These are phyloP conservation scores for Prietella phreatophila DNA, from an alignment of 2,113 vertebrate genomes.

Conservation along the genomic window DNA sequence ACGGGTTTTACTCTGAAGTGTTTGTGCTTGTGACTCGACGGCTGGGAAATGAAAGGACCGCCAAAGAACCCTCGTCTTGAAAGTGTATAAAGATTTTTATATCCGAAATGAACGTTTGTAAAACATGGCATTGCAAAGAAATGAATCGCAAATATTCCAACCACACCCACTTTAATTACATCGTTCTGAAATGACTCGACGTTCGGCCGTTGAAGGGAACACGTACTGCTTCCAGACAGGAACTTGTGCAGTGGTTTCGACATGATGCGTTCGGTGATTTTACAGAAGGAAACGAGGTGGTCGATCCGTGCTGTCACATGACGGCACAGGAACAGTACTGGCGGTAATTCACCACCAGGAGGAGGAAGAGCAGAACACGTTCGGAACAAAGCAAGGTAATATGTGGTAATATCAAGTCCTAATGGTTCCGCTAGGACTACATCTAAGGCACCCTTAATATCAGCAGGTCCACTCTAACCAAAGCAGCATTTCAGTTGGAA, in stretches of 20 bases:
- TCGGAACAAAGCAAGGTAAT: slow-evolving; percentile 61
- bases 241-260: slow-evolving; percentile 13
- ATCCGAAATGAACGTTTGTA: neutral
- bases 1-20: neutral
- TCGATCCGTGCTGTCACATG: neutral
- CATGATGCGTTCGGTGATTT: neutral
- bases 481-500: slow-evolving; percentile 14
- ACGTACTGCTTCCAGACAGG: slow-evolving; percentile 20
- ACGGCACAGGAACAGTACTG: slow-evolving; percentile 17
- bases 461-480: slow-evolving; percentile 38
- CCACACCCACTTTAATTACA: slow-evolving; percentile 56
- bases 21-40: neutral
- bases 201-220: slow-evolving; percentile 40
- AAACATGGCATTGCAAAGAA: neutral
- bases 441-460: slow-evolving; percentile 67
- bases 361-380: neutral
- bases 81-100: no score
- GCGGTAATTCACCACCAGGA: neutral
- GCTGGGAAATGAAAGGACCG: neutral
- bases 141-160: neutral
- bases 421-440: slow-evolving; percentile 36
- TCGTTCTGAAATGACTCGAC: slow-evolving; percentile 52
- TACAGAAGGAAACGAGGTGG: neutral
- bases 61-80: neutral
- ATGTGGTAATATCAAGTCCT: neutral